These are phyloP conservation scores for Liasis olivaceus DNA, from an alignment of 2,797 vertebrate species.

Conservation along the genomic window DNA sequence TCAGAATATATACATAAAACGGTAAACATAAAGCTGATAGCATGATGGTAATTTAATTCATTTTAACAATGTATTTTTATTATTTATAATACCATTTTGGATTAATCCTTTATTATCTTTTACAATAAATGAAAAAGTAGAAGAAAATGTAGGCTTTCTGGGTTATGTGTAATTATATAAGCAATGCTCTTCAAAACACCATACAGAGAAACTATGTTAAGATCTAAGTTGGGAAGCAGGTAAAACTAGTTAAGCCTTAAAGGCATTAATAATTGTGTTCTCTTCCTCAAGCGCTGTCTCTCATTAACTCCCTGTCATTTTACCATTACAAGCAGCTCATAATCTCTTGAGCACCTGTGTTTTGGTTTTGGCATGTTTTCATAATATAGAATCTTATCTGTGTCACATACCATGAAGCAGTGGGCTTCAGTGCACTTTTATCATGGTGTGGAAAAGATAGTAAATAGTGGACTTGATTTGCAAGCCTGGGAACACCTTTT, in stretches of 20 bases:
- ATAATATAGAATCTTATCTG: background rate
- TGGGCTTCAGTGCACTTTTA: background rate
- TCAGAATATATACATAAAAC: background rate
- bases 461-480: constrained; percentile 6
- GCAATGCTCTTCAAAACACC: background rate
- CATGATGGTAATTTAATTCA: too few relatives aligned
- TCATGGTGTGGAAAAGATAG: background rate
- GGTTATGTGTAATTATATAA: background rate
- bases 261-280: background rate
- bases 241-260: constrained; percentile 35
- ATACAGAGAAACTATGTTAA: constrained; percentile 25
- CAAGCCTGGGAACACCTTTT: background rate
- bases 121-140: background rate
- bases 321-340: background rate
- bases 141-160: fast-evolving
- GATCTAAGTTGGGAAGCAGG: constrained; percentile 38
- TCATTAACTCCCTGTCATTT: background rate
- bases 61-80: background rate
- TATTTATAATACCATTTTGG: background rate
- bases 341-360: background rate
- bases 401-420: background rate
- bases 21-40: background rate
- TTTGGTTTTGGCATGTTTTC: background rate
- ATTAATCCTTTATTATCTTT: background rate
- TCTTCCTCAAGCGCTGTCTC: constrained; percentile 15